phyloP scores from a whole-genome alignment of 2,888 invertebrate species.

The Lampropteryx suffumata region DNA sequence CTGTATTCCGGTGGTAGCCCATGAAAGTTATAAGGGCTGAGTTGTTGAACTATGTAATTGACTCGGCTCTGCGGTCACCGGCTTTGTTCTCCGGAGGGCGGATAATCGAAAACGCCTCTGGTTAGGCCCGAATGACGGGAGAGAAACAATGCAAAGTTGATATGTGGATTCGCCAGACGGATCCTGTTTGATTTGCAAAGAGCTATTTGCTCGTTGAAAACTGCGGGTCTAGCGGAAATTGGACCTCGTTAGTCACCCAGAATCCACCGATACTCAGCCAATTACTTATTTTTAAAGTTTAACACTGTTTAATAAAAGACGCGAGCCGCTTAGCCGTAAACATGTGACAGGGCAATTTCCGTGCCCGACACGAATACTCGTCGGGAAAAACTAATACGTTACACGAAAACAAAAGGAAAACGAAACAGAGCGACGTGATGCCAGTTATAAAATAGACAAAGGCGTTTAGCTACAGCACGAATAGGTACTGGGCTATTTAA shows the following conservation, averaged over 20 bases:
- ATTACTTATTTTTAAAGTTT: conserved; percentile 65
- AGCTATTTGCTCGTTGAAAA: conserved; percentile 76
- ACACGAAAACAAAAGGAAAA: conserved; percentile 65
- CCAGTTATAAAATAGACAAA: conserved; percentile 78
- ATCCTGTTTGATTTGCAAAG: conserved; percentile 81
- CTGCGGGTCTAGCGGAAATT: conserved; percentile 75
- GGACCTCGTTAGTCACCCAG: conserved; percentile 57
- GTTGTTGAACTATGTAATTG: conserved; percentile 83
- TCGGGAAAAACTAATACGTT: conserved; percentile 71
- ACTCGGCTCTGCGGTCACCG: conserved; percentile 80
- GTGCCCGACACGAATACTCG: conserved; percentile 61
- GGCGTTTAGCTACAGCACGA: conserved; percentile 75
- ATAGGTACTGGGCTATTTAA: conserved; percentile 71
- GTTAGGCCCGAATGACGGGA: conserved; percentile 75
- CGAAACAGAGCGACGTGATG: conserved; percentile 59
- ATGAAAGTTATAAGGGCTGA: conserved; percentile 83
- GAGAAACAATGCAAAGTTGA: conserved; percentile 80
- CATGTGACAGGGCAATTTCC: conserved; percentile 66
- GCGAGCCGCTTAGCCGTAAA: conserved; percentile 47
- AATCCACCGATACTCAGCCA: conserved; percentile 70
- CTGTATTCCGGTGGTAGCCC: conserved; percentile 79
- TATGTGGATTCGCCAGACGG: conserved; percentile 78
- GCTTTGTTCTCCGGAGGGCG: conserved; percentile 78
- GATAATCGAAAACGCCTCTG: conserved; percentile 82
- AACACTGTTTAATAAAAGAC: conserved; percentile 55